Percentiles rank a stretch among this genome's conserved stretches.
Evolutionary conservation across 2,797 vertebrate genomes (phyloP).

Genomic region (Sebastes alutus): DNA sequence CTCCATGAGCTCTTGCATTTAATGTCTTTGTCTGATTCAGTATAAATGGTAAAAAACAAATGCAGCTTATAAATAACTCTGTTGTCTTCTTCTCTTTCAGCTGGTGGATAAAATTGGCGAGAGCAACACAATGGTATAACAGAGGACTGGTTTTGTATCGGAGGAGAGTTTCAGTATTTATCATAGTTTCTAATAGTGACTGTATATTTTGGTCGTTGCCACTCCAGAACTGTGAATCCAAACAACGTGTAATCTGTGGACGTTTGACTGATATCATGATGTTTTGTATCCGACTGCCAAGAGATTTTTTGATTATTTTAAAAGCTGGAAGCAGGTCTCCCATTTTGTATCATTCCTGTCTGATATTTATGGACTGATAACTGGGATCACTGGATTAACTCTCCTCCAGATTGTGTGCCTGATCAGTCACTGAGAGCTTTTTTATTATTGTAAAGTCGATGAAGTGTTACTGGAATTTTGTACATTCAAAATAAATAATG

Average conservation of each 20-base stretch:
- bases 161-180: slow-evolving; percentile 80
- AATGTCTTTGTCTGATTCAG: not conserved
- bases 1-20: not conserved
- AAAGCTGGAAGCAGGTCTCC: slow-evolving; percentile 62
- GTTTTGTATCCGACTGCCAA: slow-evolving; percentile 47
- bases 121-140: slow-evolving; percentile 99
- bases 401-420: slow-evolving; percentile 50
- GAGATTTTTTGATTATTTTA: slow-evolving; percentile 44
- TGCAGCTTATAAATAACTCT: not conserved
- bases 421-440: slow-evolving; percentile 32
- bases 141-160: slow-evolving; percentile 35
- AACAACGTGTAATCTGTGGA: slow-evolving; percentile 20
- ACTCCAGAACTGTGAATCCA: slow-evolving; percentile 56
- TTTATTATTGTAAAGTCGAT: slow-evolving; percentile 15
- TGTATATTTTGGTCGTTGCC: slow-evolving; percentile 52
- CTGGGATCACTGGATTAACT: slow-evolving; percentile 56
- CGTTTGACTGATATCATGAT: slow-evolving; percentile 23
- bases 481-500: slow-evolving; percentile 22
- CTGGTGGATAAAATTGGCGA: slow-evolving; percentile 94
- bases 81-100: slow-evolving; percentile 59
- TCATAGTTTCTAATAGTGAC: slow-evolving; percentile 71
- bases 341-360: slow-evolving; percentile 44
- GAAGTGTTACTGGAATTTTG: slow-evolving; percentile 61
- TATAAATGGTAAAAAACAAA: not conserved
- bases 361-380: slow-evolving; percentile 55